Base-by-base conservation (phyloP, 2,797 vertebrate species). In the Xenopus petersii region DNA sequence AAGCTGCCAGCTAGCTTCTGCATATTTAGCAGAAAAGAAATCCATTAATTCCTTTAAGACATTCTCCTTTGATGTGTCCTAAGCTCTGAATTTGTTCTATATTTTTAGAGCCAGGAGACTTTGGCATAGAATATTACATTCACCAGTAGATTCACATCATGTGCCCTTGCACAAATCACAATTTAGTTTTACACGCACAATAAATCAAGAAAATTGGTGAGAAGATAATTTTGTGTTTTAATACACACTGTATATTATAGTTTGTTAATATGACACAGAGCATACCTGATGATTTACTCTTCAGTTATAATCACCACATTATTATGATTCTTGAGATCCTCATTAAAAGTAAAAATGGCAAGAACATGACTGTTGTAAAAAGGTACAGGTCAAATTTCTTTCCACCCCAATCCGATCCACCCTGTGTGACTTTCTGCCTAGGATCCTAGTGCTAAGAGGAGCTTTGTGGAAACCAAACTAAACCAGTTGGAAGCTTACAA, bases 261-360 rank as follows among this genome's bases (percentile, higher is more conserved):
- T 42, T 60, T 61, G 47, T 70, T 61, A 70, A 64, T 66, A 48
- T 47, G 30, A 16, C 42, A 63, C n/a, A 30, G 70, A 5, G 48
- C 47, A 36, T 46, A 42, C 24, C 16, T 54, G 33, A 65, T 65
- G 36, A 79, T 60, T 79, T 73, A 73, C 54, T 55, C 63, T 48
- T 58, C 4, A 46, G 24, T 59, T 60, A 16, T 51, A 65, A 74
- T 79, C 66, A 30, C 47, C 54, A 42, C 36, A 51, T 63, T 62
- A 42, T 59, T 60, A 51, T 51, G 49, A 74, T 67, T 62, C 55
- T 16, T 36, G 26, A 60, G 76, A 65, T 73, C 70, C 65, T 65
- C 67, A 70, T 74, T 66, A 69, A 48, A 47, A 33, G 26, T 49
- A 60, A 73, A 42, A 79, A 79, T 79, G 71, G 54, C 71, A 69